A percentile compares a stretch with the other conserved stretches of the same genome.
Evolutionary conservation across 2,113 vertebrate genomes (phyloP).

Genomic region (Petaurus breviceps): DNA sequence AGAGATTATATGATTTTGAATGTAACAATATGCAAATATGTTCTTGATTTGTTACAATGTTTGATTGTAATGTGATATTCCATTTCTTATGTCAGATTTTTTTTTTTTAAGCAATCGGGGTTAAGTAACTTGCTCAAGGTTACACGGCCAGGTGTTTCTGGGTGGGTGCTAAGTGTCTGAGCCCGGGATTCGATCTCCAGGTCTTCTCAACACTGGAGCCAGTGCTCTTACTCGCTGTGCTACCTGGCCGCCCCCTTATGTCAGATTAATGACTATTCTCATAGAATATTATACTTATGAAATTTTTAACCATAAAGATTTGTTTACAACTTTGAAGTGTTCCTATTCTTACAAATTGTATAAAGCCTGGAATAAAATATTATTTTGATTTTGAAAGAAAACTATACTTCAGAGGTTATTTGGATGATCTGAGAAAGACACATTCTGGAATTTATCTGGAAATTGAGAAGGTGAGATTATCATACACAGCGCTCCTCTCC

Average conservation of each 20-base stretch:
- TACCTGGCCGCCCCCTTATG: too few species aligned
- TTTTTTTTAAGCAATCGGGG: too few species aligned
- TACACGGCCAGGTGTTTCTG: too few species aligned
- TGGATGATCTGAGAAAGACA: slow-evolving; percentile 19
- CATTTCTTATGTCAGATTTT: background rate
- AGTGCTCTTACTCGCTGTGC: too few species aligned
- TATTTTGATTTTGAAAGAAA: background rate
- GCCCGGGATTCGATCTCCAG: too few species aligned
- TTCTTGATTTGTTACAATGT: background rate
- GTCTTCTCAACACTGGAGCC: too few species aligned
- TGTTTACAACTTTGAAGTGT: background rate
- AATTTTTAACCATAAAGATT: background rate
- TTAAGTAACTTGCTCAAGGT: too few species aligned
- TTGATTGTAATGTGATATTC: background rate
- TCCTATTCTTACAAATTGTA: background rate
- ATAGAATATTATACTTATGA: background rate
- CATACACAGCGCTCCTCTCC: background rate
- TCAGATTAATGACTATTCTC: background rate
- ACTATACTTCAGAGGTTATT: slow-evolving; percentile 33
- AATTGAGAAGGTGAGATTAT: background rate
- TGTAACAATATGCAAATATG: background rate
- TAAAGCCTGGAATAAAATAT: background rate
- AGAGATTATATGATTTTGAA: background rate
- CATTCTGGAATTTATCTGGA: slow-evolving; percentile 38
- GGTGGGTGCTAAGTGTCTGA: too few species aligned